phyloP scores from a whole-genome alignment of 2,888 invertebrate species.

The Alcis repandata region DNA sequence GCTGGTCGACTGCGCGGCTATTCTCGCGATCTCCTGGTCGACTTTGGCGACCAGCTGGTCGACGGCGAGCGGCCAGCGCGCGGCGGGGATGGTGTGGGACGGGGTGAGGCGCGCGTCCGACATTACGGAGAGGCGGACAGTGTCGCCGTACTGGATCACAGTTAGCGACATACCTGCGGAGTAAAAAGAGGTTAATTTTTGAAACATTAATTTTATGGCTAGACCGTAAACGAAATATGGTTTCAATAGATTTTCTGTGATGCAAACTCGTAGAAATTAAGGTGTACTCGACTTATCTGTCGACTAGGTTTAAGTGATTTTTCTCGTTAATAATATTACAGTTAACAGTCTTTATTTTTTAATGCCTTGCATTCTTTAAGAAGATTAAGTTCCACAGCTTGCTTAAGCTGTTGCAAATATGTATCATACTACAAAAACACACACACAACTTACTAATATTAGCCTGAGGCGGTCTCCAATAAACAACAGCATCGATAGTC shows the following conservation, averaged over 20 bases:
- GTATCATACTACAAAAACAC: too few relatives aligned
- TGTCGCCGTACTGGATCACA: constrained; percentile 89
- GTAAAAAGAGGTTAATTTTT: not conserved
- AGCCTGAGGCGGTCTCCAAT: constrained; percentile 92
- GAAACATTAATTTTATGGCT: too few relatives aligned
- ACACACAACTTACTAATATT: constrained; percentile 88
- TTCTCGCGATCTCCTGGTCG: constrained; percentile 76
- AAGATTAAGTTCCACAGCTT: too few relatives aligned
- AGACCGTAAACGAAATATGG: too few relatives aligned
- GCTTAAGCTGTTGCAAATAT: too few relatives aligned
- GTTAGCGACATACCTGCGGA: constrained; percentile 91
- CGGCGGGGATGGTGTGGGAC: constrained; percentile 86
- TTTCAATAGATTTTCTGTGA: too few relatives aligned
- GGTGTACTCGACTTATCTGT: too few relatives aligned
- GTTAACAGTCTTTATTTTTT: too few relatives aligned
- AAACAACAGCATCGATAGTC: constrained; percentile 87
- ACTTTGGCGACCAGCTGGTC: constrained; percentile 73
- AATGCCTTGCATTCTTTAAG: too few relatives aligned
- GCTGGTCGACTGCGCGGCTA: constrained; percentile 62
- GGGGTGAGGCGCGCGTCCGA: constrained; percentile 90
- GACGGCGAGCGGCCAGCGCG: constrained; percentile 75
- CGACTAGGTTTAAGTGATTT: too few relatives aligned
- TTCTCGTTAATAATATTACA: too few relatives aligned
- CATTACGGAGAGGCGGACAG: constrained; percentile 90
- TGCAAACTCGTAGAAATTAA: too few relatives aligned